Base-by-base conservation (phyloP, 2,797 vertebrate genomes). In the Myotis daubentonii region DNA sequence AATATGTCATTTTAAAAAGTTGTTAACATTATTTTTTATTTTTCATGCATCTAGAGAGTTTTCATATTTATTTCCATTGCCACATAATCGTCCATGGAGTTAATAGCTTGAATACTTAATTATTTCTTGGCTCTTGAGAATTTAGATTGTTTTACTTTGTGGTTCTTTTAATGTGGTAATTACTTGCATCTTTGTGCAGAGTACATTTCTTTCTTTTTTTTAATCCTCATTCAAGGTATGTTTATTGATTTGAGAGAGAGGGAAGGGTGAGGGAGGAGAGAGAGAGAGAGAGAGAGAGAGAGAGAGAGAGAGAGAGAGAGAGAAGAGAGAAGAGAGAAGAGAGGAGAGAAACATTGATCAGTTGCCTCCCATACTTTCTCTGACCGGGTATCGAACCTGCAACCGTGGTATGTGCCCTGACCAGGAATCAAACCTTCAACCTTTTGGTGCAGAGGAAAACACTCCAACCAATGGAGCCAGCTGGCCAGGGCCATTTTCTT, bases 51-150 rank as follows among this genome's bases (percentile, higher is more conserved):
- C 44, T 60, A 79, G 22, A 60, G 86, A 9, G 12, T 71, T 79
- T 84, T 71, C 6, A 17, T 62, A 33, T 89, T 93, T 89, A 88
- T 57, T 79, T 94, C 22, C 9, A 2, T 70, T n/a, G 41, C 23
- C 22, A 76, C 22, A 17, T 83, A 41, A 83, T 49, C 76, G 16
- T 83, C 70, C 38, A 36, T 47, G 68, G 62, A 76, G 51, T 22
- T 89, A 55, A 78, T 62, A 84, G 72, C 28, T 33, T 94, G 33
- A 84, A 89, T 53, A 71, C 22, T 74, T 91, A 33, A 33, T 92
- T 75, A 68, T 68, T 83, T 68, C 78, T 53, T 82, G 49, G 51
- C 4, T 62, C 53, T 51, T 62, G 19, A 72, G 19, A 86, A 71
- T 71, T 79, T 71, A 62, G 41, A 44, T 65, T 53, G 28, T 53